These are phyloP conservation scores for Axea sp. DNA, from an alignment of 2,888 invertebrate genomes.

Conservation along the genomic window DNA sequence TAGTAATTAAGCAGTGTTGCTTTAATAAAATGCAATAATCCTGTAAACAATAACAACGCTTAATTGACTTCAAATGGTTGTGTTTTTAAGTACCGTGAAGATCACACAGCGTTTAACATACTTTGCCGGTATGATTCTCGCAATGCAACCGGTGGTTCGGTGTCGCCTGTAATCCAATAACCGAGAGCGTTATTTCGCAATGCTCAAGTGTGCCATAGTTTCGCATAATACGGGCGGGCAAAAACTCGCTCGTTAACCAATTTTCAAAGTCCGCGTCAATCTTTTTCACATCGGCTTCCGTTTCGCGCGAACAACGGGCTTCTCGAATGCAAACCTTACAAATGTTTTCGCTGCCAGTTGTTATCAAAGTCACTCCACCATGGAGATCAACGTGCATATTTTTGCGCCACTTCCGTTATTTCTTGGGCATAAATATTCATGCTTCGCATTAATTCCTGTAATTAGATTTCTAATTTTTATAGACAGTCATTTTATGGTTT, in stretches of 20 bases:
- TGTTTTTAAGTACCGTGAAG: slow-evolving; percentile 1
- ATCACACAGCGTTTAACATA: slow-evolving; percentile 18
- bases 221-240: slow-evolving; percentile 10
- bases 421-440: slow-evolving; percentile 42
- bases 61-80: slow-evolving; percentile 3
- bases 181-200: slow-evolving; percentile 18
- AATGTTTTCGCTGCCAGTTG: slow-evolving; percentile 35
- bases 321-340: slow-evolving; percentile 43
- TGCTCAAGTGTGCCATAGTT: slow-evolving; percentile 3
- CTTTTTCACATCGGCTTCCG: slow-evolving; percentile 27
- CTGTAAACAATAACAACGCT: not conserved
- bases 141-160: slow-evolving; percentile 43
- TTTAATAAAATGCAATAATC: too few species aligned
- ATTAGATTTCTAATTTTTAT: slow-evolving; percentile 46
- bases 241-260: slow-evolving; percentile 8
- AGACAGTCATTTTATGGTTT: slow-evolving; percentile 29
- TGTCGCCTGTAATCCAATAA: slow-evolving; percentile 43
- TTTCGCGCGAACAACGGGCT: slow-evolving; percentile 18
- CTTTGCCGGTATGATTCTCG: slow-evolving; percentile 23
- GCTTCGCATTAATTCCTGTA: slow-evolving; percentile 34
- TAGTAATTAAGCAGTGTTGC: too few species aligned
- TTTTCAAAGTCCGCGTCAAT: slow-evolving; percentile 17
- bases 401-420: slow-evolving; percentile 42
- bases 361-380: slow-evolving; percentile 51
- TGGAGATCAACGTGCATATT: slow-evolving; percentile 51